These are phyloP conservation scores for Xenentodon cancila DNA, from an alignment of 2,797 vertebrate genomes.

Conservation along the genomic window DNA sequence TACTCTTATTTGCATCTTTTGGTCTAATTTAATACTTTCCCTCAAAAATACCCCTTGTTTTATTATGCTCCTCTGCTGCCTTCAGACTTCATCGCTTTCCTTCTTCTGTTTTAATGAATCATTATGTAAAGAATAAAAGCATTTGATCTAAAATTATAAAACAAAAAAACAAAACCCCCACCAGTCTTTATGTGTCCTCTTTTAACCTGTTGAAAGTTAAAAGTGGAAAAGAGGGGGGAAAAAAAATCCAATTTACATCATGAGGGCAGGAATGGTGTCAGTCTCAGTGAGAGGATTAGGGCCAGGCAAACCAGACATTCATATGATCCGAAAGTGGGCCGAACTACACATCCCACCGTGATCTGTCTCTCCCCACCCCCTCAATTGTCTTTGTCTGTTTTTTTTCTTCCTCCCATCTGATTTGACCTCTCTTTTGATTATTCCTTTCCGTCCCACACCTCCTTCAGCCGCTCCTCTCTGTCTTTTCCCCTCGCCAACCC, in stretches of 20 bases:
- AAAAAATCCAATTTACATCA: slow-evolving; percentile 18
- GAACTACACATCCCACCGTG: slow-evolving; percentile 39
- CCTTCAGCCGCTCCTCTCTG: slow-evolving; percentile 31
- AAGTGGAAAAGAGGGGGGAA: slow-evolving; percentile 11
- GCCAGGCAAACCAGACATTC: slow-evolving; percentile 41
- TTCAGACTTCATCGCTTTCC: slow-evolving; percentile 17
- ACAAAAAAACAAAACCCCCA: slow-evolving; percentile 17
- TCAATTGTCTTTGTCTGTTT: slow-evolving; percentile 14
- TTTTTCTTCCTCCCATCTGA: slow-evolving; percentile 9
- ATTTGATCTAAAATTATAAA: slow-evolving; percentile 13
- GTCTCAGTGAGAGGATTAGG: slow-evolving; percentile 64
- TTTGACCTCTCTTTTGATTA: slow-evolving; percentile 31
- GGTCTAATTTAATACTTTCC: slow-evolving; percentile 20
- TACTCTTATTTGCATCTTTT: slow-evolving; percentile 35
- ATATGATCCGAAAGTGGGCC: slow-evolving; percentile 61
- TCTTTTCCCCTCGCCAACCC: slow-evolving; percentile 30
- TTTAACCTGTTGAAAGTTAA: slow-evolving; percentile 50
- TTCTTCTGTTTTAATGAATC: too few species aligned
- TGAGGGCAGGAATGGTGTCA: slow-evolving; percentile 42
- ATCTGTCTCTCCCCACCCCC: background rate
- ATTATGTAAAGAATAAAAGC: slow-evolving; percentile 37
- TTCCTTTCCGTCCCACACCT: slow-evolving; percentile 20
- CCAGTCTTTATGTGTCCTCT: slow-evolving; percentile 22
- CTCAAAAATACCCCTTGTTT: slow-evolving; percentile 43
- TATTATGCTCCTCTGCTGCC: slow-evolving; percentile 23